These are phyloP conservation scores for Larimichthys crocea DNA, from an alignment of 2,113 vertebrate genomes.

Conservation along the genomic window DNA sequence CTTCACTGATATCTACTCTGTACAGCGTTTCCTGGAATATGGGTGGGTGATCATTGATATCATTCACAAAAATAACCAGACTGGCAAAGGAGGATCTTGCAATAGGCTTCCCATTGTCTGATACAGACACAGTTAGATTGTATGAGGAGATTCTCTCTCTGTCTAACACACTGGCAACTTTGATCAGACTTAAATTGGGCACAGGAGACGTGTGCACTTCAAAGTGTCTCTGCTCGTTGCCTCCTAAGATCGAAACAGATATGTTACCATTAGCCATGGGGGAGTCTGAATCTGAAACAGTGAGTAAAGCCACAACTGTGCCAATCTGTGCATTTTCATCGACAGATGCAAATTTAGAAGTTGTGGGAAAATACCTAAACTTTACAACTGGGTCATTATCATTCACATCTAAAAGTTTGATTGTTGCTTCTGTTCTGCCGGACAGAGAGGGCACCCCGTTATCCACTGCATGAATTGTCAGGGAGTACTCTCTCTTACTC, in stretches of 20 bases:
- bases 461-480: conserved; percentile 93
- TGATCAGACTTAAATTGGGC: conserved; percentile 96
- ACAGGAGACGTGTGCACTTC: conserved; percentile 97
- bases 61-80: conserved; percentile 96
- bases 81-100: conserved; percentile 95
- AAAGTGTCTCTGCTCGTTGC: conserved; percentile 97
- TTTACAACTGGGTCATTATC: conserved; percentile 97
- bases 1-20: conserved; percentile 93
- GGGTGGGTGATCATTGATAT: conserved; percentile 97
- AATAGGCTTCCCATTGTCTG: conserved; percentile 88
- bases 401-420: conserved; percentile 93
- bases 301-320: conserved; percentile 95
- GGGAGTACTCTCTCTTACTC: conserved; percentile 89
- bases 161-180: conserved; percentile 95
- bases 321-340: conserved; percentile 96
- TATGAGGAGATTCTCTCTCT: conserved; percentile 96
- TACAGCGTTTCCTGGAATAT: conserved; percentile 92
- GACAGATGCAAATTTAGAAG: conserved; percentile 94
- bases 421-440: conserved; percentile 90
- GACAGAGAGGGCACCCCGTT: conserved; percentile 91
- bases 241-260: conserved; percentile 94
- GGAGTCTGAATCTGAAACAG: conserved; percentile 95
- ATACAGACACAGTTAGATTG: conserved; percentile 96
- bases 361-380: conserved; percentile 94
- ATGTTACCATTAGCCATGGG: conserved; percentile 95